Conservation (phyloP, 2,888 invertebrate species). For the Cerastis leucographa region DNA sequence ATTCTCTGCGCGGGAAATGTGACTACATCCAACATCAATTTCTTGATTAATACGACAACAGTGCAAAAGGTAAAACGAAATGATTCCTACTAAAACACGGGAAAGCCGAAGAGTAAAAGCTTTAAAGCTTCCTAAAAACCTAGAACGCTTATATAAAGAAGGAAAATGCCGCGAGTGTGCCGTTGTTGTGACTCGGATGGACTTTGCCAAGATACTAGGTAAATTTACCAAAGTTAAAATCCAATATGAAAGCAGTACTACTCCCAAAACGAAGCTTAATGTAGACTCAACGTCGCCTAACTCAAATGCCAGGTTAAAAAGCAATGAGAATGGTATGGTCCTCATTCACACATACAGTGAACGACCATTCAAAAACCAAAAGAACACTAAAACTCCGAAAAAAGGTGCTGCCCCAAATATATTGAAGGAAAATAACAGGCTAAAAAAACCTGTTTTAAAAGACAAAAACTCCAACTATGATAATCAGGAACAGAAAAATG, state of each 20-base stretch:
- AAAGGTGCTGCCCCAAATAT: slow-evolving; percentile 71
- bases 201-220: slow-evolving; percentile 88
- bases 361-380: slow-evolving; percentile 78
- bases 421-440: slow-evolving; percentile 84
- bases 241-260: slow-evolving; percentile 84
- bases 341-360: slow-evolving; percentile 79
- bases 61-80: slow-evolving; percentile 61
- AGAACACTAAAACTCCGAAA: slow-evolving; percentile 73
- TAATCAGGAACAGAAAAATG: slow-evolving; percentile 64
- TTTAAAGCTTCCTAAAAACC: slow-evolving; percentile 81
- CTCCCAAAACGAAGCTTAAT: slow-evolving; percentile 77
- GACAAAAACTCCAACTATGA: slow-evolving; percentile 73
- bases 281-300: slow-evolving; percentile 68
- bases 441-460: slow-evolving; percentile 76
- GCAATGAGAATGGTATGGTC: slow-evolving; percentile 88
- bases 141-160: slow-evolving; percentile 85
- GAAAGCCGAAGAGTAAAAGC: slow-evolving; percentile 78
- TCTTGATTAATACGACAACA: slow-evolving; percentile 60
- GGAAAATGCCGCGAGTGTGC: slow-evolving; percentile 87
- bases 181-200: slow-evolving; percentile 87
- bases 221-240: slow-evolving; percentile 89
- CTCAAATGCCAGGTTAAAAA: slow-evolving; percentile 81
- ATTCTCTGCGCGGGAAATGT: slow-evolving; percentile 90
- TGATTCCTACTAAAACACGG: slow-evolving; percentile 84
- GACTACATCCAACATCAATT: slow-evolving; percentile 77